phyloP scores from a whole-genome alignment of 2,113 vertebrate genomes.

The Chlorodrepanis virens region DNA sequence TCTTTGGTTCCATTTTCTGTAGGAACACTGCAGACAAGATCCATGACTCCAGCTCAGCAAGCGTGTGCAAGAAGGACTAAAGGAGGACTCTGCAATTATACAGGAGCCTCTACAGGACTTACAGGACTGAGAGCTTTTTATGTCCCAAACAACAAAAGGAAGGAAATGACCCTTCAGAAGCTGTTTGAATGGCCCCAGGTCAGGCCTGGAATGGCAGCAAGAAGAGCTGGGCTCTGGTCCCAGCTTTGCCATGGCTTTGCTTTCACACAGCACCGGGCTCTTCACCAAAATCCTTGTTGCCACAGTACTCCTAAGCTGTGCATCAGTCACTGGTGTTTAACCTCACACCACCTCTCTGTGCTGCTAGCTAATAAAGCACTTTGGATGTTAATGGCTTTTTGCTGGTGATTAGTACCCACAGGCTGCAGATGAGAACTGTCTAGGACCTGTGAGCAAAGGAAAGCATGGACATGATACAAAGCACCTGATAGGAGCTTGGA shows the following conservation, averaged over 20 bases:
- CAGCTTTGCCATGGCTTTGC: background rate
- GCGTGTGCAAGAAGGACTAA: background rate
- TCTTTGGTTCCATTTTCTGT: background rate
- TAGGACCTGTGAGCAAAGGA: background rate
- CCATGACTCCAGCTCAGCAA: background rate
- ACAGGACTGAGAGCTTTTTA: background rate
- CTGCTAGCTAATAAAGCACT: background rate
- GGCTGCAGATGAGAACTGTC: background rate
- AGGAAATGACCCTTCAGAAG: background rate
- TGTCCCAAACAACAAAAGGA: background rate
- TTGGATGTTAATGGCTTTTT: background rate
- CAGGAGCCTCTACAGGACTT: background rate
- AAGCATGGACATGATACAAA: background rate
- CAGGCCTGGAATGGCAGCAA: background rate
- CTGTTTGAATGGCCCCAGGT: background rate
- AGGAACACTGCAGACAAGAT: background rate
- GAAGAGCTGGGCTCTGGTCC: background rate
- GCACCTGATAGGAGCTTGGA: background rate
- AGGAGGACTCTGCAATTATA: background rate
- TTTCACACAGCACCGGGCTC: background rate
- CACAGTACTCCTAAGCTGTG: background rate
- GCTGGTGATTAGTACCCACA: background rate
- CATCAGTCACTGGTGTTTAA: background rate
- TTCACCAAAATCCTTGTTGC: background rate
- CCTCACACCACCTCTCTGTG: background rate